These are phyloP conservation scores for Zoanthus sansibaricus DNA, from an alignment of 92 coral and sea anemone genomes.

Conservation along the genomic window DNA sequence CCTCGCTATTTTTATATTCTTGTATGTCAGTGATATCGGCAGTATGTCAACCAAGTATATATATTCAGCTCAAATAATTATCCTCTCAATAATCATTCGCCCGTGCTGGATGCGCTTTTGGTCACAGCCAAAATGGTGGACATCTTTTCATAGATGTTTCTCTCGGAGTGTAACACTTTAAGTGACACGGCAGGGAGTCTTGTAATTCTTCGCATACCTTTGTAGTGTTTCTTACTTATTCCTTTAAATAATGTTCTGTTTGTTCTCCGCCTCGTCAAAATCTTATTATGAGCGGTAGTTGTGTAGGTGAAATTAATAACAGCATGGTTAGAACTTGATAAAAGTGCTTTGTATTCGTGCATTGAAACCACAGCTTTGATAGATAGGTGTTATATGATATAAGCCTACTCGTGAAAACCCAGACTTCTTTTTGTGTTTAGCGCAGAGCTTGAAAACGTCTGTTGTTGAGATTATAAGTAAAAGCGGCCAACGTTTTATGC, in stretches of 20 bases:
- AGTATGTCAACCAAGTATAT: constrained; percentile 5
- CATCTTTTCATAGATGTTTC: not conserved
- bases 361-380: constrained; percentile 13
- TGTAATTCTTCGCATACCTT: constrained; percentile 37
- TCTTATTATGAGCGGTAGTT: not conserved
- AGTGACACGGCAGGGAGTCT: constrained; percentile 41
- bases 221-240: constrained; percentile 3
- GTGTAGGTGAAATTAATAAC: not conserved
- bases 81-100: constrained; percentile 2
- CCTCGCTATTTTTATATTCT: constrained; percentile 3
- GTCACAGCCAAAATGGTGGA: constrained; percentile 25
- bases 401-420: constrained; percentile 16
- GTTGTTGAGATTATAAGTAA: constrained; percentile 6
- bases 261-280: not conserved
- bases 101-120: constrained; percentile 12
- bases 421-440: constrained; percentile 19
- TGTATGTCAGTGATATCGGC: constrained; percentile 16
- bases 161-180: constrained; percentile 18
- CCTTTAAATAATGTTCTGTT: constrained; percentile 12
- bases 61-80: constrained; percentile 9
- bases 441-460: not conserved
- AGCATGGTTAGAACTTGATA: not conserved
- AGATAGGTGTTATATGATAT: constrained; percentile 35
- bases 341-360: constrained; percentile 22
- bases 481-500: not conserved